Conservation (phyloP, 2,888 invertebrate species). For the Protophormia terraenovae region DNA sequence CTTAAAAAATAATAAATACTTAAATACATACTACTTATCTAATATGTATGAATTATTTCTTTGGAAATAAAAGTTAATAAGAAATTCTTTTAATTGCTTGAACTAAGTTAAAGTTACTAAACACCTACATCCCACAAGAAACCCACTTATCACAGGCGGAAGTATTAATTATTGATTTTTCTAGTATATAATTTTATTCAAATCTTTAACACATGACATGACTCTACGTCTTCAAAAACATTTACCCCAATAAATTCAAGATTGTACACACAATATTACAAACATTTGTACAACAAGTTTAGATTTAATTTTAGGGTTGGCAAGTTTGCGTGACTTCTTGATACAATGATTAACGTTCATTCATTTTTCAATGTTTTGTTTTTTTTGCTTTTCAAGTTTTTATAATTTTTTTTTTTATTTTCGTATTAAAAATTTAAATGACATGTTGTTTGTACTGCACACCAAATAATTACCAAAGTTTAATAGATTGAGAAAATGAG, state of each 20-base stretch:
- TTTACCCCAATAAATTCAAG: neutral
- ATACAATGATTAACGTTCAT: neutral
- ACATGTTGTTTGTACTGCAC: neutral
- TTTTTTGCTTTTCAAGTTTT: too few species aligned
- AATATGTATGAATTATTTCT: too few species aligned
- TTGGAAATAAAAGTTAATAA: too few species aligned
- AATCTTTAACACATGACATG: neutral
- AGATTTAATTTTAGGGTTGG: neutral
- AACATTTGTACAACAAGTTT: too few species aligned
- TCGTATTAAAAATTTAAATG: constrained; percentile 53
- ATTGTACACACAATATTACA: neutral
- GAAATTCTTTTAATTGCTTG: neutral
- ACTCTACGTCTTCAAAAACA: neutral
- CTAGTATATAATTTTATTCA: neutral
- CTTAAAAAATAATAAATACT: too few species aligned
- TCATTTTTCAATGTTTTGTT: constrained; percentile 9
- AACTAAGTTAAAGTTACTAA: neutral
- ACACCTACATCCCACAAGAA: neutral
- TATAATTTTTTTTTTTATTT: neutral
- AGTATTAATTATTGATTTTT: neutral
- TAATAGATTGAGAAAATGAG: neutral
- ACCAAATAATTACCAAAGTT: neutral
- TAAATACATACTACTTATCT: too few species aligned
- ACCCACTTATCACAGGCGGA: neutral
- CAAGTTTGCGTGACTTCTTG: constrained; percentile 40